Base-by-base conservation (phyloP, 1,140 invertebrate genomes). In the Drosophila punjabiensis region DNA sequence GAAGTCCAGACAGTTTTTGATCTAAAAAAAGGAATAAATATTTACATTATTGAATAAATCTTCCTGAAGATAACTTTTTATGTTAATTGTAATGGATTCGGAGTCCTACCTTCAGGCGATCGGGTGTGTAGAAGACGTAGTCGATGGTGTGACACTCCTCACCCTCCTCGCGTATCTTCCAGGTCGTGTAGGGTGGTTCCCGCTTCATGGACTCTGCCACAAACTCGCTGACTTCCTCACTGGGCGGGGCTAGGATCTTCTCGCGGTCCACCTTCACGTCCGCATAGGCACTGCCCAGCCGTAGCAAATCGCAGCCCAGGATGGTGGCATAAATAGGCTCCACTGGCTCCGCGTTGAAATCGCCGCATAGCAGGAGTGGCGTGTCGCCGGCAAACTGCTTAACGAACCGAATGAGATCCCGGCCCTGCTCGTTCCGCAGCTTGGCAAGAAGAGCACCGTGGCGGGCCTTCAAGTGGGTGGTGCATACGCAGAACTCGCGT, bases 391-490 rank as follows among this genome's bases (percentile, higher is more conserved):
- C 93, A 75, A 95, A 93, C n/a, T 94, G 88, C 30, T 93, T 84
- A 1, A 97, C 91, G 69, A 96, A 96, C 10, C 95, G 93, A 10
- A 96, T 84, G 16, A 97, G 90, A 93, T 96, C 96, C 0, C 95
- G 95, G 8, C 96, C 96, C 93, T 97, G 96, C 87, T 96, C 95
- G 81, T 96, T 95, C 16, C 97, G 94, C 32, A 97, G 90, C 13
- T 95, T 96, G 3, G 96, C 94, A n/a, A 97, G 91, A 1, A 96
- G 88, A 0, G 96, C 95, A 13, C 85, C 86, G 53, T 94, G 94
- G n/a, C 96, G 94, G 0, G 97, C 96, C 92, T 97, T 97, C 2
- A 97, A 92, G 93, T 97, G 97, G 3, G 96, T 97, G 3, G 96
- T 96, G 5, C 95, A 95, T 0, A 97, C 94, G 79, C 95, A 95